A percentile compares a stretch with the other conserved stretches of the same genome.
Conservation (phyloP, 2,113 vertebrate species). For the Sylvilagus bachmani region DNA sequence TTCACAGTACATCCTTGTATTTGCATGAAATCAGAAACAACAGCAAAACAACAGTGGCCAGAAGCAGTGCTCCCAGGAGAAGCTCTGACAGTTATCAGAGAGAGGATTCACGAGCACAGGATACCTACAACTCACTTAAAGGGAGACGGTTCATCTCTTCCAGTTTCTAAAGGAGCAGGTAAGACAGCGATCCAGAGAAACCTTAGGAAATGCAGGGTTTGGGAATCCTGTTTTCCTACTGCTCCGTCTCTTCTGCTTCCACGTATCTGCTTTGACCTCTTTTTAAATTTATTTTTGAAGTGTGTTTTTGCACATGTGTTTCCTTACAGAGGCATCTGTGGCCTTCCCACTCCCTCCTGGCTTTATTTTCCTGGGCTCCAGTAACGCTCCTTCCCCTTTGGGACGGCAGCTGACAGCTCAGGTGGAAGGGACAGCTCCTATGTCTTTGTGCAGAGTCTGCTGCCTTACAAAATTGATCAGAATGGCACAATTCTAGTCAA, state of each 20-base stretch:
- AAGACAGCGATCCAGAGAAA: background rate
- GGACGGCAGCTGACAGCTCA: background rate
- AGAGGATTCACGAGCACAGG: background rate
- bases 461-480: conserved; percentile 56
- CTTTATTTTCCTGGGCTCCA: background rate
- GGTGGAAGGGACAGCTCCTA: conserved; percentile 13
- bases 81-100: background rate
- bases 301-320: background rate
- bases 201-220: background rate
- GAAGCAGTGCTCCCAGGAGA: background rate
- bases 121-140: background rate
- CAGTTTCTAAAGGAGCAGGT: background rate
- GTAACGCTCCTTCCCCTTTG: background rate
- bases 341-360: background rate
- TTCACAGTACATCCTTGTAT: background rate
- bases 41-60: background rate
- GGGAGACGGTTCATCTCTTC: background rate
- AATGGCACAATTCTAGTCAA: conserved; percentile 57
- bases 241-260: conserved; percentile 7
- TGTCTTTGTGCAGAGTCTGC: background rate
- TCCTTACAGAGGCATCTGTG: background rate
- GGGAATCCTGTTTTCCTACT: background rate
- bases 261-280: background rate
- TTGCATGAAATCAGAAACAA: background rate
- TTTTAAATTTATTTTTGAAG: background rate